phyloP scores from a whole-genome alignment of 2,888 invertebrate genomes.

The Embidobia sp. region DNA sequence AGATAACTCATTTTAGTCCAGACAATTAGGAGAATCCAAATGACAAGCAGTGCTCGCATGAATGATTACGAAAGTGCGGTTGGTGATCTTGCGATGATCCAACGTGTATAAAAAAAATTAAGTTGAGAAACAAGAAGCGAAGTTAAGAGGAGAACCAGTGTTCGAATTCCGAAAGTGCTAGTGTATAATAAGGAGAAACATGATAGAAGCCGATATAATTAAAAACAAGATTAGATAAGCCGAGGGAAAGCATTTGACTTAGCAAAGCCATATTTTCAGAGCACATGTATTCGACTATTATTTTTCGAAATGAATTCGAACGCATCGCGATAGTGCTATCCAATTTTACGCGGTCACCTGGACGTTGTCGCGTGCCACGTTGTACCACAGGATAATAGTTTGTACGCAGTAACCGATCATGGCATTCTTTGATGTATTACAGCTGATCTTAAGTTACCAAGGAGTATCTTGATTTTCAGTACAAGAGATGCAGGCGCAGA shows the following conservation, averaged over 20 bases:
- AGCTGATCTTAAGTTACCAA: conserved; percentile 23
- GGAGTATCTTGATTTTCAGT: conserved; percentile 37
- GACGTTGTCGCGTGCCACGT: conserved; percentile 34
- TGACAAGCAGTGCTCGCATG: too few relatives aligned
- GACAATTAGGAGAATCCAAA: not conserved
- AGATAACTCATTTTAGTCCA: not conserved
- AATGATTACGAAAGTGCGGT: conserved; percentile 6
- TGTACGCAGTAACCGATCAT: conserved; percentile 37
- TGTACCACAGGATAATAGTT: conserved; percentile 29
- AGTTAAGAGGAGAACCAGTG: conserved; percentile 28
- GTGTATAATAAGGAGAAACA: conserved; percentile 67
- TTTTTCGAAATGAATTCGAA: conserved; percentile 34
- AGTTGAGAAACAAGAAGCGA: not conserved
- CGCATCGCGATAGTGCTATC: conserved; percentile 38
- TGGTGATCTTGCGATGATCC: conserved; percentile 15
- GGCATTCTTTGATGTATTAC: conserved; percentile 48
- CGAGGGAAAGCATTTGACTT: conserved; percentile 52
- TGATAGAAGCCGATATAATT: conserved; percentile 49
- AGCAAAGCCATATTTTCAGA: conserved; percentile 62
- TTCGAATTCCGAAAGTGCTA: conserved; percentile 70
- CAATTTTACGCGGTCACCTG: too few relatives aligned
- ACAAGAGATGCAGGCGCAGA: too few relatives aligned
- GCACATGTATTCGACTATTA: conserved; percentile 54
- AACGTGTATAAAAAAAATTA: conserved; percentile 60
- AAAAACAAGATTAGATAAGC: conserved; percentile 35